Base-by-base conservation (phyloP, 1,140 invertebrate species). In the Microplitis demolitor region DNA sequence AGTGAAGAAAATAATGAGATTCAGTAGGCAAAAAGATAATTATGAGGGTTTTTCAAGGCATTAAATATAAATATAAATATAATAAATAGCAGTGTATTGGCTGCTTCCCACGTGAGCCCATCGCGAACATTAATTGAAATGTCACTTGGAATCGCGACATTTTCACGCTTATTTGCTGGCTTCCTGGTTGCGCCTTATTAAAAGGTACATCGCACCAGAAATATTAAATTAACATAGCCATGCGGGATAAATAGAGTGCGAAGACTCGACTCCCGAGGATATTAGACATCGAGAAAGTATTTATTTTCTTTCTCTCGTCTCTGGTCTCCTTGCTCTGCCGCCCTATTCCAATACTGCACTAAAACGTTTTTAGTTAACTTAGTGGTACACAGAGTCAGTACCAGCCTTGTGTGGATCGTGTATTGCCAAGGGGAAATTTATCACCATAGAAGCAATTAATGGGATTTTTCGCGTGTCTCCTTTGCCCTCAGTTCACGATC, bases 361-460 rank as follows among this genome's bases (percentile, higher is more conserved):
- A 45, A 45, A 45, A 24, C 24, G 5, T 61, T 24, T 61, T 45
- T 45, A 45, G 39, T 45, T 45, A 45, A 63, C 56, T 45, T 60
- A 73, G 66, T 66, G 24, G 24, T 24, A 24, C 24, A 45, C 39
- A 45, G 6, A 45, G 37, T 39, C 37, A 39, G 39, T 45, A 45
- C 39, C 39, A 45, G 39, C 39, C 39, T 45, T 64, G 66, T 56
- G 80, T 81, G 71, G 64, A 79, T 84, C 83, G 82, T 85, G 82
- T 80, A 84, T 74, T 74, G 83, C 83, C 82, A 83, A 77, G 78
- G 82, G 84, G 82, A 84, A 84, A 85, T 85, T 85, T 85, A 85
- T 85, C 83, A 84, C 82, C 81, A 83, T 84, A 83, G 83, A 84
- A 85, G 84, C 84, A 85, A 85, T 85, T 85, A 85, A 85, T 85